Evolutionary conservation across 2,797 vertebrate species (phyloP), one percentile per base, ranked within the genome.

Genomic region (Thunnus albacares): DNA sequence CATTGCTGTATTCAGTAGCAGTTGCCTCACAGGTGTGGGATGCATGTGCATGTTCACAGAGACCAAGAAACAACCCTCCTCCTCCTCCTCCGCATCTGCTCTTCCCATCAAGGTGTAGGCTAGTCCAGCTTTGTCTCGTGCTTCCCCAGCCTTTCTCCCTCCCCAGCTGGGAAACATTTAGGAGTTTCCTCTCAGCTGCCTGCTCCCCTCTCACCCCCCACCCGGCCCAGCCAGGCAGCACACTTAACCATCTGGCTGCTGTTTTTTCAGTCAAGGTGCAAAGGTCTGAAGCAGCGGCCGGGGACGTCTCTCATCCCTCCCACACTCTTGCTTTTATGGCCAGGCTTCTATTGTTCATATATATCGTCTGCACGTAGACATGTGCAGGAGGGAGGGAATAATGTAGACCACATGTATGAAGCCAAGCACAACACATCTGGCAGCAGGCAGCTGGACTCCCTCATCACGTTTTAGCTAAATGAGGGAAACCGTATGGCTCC

Each of bases 131-230:
- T 83, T 52, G 70, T 87, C 77, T 82, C 10, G 20, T 83, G 73
- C 79, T 79, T 81, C 83, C 73, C 65, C 65, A 72, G 77, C 49
- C 71, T 65, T 71, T 87, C 86, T 88, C 68, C 66, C 81, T 77
- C 72, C 83, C 81, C 94, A 96, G 93, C 93, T 95, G 95, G 94
- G 92, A 91, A 85, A 85, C 89, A 95, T 96, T 95, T 94, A 92
- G 87, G 92, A 92, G 91, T 94, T 95, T 95, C 93, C 94, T 94
- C 90, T 89, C 76, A 86, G 90, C 87, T 91, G 87, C 86, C 86
- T 78, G 72, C 63, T 66, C 71, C 78, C 64, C 57, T 53, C 20
- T 35, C 33, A 35, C 65, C 57, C 28, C 18, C 43, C 22, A 71
- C 66, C 41, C 66, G 73, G 85, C 53, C 64, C 52, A 85, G 69